Base-by-base conservation (phyloP, 2,113 vertebrate genomes). In the Albula glossodonta region DNA sequence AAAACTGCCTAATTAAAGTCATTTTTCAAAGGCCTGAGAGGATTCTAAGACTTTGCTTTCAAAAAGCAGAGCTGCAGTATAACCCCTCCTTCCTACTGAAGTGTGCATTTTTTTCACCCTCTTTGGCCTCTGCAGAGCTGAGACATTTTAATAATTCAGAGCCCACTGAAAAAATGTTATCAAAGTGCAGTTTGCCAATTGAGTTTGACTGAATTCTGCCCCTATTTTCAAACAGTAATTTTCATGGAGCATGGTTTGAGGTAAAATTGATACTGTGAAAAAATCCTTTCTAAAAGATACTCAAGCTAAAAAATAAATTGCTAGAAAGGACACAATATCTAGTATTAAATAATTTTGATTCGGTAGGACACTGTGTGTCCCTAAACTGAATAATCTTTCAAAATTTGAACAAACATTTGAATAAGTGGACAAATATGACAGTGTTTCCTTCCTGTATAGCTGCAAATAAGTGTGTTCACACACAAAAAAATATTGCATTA, bases 1-100 rank as follows among this genome's bases (percentile, higher is more conserved):
- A 91, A 90, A 86, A 91, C 84, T 51, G 86, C 89, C 83, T 93
- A 94, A 94, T 93, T 89, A 94, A 93, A 93, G 90, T 92, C 56
- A 48, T 93, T 91, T 93, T 92, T 93, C 90, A 93, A 83, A 86
- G 87, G 88, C 56, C 86, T 87, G 91, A 91, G 90, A 87, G 89
- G 78, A 91, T 87, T 83, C 79, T 52, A 63, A 22, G 81, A 87
- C 57, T 15, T 87, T 13, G 89, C 88, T 80, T 87, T 87, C 83
- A 85, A 80, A 90, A 81, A 48, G 13, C n/a, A 89, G n/a, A 49
- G 25, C 52, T 5, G 51, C 22, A 51, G 19, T 63, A 7, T 9
- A 48, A 2, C 50, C 22, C 25, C 70, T 82, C 41, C 66, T 57
- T 41, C 50, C 70, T 4, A 63, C 53, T 12, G 0, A 80, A 88